Evolutionary conservation across 1,140 invertebrate species (phyloP).

Genomic region (Heliconius himera): DNA sequence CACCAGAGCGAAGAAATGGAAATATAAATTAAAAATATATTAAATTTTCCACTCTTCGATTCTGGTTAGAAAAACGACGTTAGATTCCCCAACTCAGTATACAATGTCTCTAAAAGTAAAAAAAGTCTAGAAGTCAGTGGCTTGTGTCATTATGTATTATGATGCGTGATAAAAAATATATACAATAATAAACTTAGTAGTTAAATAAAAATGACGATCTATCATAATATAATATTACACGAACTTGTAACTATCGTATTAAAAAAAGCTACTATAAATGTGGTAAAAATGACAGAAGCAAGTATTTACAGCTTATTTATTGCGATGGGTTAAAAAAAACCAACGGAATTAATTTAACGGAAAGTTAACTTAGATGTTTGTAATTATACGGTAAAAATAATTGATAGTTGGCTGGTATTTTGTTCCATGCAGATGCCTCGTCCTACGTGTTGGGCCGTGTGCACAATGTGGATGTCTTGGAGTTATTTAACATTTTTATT

Average conservation of each 20-base stretch:
- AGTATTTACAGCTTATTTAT: slow-evolving; percentile 7
- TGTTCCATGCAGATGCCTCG: slow-evolving; percentile 20
- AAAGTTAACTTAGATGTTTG: slow-evolving; percentile 1
- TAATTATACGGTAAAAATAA: slow-evolving; percentile 23
- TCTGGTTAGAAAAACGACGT: too few relatives aligned
- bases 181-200: not conserved
- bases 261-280: slow-evolving; percentile 2
- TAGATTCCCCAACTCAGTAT: too few relatives aligned
- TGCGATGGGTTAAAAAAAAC: not conserved
- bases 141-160: too few relatives aligned
- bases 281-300: slow-evolving; percentile 1
- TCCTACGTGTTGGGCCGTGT: slow-evolving; percentile 16
- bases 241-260: not conserved
- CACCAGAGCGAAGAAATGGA: too few relatives aligned
- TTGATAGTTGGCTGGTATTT: slow-evolving; percentile 23
- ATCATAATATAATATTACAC: not conserved
- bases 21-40: too few relatives aligned
- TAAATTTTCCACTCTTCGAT: too few relatives aligned
- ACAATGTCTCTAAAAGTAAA: too few relatives aligned
- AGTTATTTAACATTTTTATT: too few relatives aligned
- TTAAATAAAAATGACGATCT: not conserved
- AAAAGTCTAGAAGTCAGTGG: too few relatives aligned
- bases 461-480: not conserved
- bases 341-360: not conserved
- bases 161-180: too few relatives aligned